Evolutionary conservation across 2,113 vertebrate species (phyloP), one percentile per base, ranked within the genome.

Genomic region (Corvus cornix): DNA sequence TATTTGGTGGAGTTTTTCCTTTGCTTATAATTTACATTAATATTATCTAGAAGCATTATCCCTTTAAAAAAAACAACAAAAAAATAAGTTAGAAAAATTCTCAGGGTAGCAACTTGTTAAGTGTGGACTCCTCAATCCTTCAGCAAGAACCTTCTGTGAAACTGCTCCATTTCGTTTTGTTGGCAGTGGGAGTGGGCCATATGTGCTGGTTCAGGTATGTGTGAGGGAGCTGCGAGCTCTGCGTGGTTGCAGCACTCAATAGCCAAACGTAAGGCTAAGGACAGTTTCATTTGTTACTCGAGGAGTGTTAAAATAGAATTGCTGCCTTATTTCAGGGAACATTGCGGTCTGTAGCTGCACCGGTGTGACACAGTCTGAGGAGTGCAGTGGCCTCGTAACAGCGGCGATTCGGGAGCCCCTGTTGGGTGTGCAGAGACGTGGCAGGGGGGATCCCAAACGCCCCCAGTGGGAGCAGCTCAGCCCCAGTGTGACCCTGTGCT

Each of bases 281-380:
- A 22, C 8, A 23, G 63, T 5, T 20, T 26, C 30, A 3, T 44
- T 21, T 27, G 58, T 22, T n/a, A 0, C 68, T 26, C 6, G 27
- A 9, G 79, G 31, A 53, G 43, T 3, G 35, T 30, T 59, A 15
- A 33, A 68, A 62, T 6, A 15, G 41, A n/a, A 3, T 1, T 63
- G 66, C 43, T 62, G 41, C 68, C 66, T n/a, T 1, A 0, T 2
- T 6, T 0, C 60, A 20, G 39, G 5, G 3, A 3, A 9, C 15
- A 33, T 17, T 48, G 60, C 70, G 44, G 35, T 5, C 27, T 6
- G 20, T 4, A 4, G 17, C 16, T 37, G 52, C 74, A 3, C 9
- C 10, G 78, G 3, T 17, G 55, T 12, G 21, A 6, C 66, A 11
- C 35, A 15, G 73, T 0, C 33, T 10, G 55, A 24, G 78, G 18